Conservation (phyloP, 2,888 invertebrate species). For the Aphidius colemani region DNA sequence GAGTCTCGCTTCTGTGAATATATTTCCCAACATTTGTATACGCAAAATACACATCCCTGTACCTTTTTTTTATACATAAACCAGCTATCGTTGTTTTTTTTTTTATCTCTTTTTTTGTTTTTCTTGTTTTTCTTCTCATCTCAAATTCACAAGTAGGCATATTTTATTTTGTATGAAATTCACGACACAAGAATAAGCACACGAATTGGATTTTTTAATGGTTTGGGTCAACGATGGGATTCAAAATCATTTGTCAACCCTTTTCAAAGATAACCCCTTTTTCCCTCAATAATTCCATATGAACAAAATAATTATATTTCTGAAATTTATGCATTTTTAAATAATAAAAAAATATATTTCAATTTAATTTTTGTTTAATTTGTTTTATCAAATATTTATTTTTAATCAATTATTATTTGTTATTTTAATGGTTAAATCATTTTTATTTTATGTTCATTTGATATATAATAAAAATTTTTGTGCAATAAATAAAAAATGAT, state of each 20-base stretch:
- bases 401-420: constrained; percentile 2
- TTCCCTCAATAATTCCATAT: constrained; percentile 14
- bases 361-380: constrained; percentile 2
- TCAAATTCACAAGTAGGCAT: neutral
- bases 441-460: neutral
- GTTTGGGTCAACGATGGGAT: no score
- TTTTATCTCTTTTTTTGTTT: neutral
- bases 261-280: constrained; percentile 28
- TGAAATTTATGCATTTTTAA: no score
- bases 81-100: no score
- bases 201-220: constrained; percentile 8
- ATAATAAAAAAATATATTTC: constrained; percentile 2
- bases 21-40: neutral
- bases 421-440: constrained; percentile 15
- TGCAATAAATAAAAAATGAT: neutral
- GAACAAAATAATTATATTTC: constrained; percentile 15
- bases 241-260: constrained; percentile 36
- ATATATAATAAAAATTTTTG: neutral
- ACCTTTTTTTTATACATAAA: neutral
- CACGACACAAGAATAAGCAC: constrained; percentile 23
- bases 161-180: neutral
- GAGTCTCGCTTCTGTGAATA: no score
- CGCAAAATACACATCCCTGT: neutral
- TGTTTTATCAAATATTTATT: neutral
- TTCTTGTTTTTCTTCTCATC: neutral